A percentile compares a stretch with the other conserved stretches of the same genome.
phyloP scores from a whole-genome alignment of 1,140 invertebrate genomes.

The Caenorhabditis briggsae region DNA sequence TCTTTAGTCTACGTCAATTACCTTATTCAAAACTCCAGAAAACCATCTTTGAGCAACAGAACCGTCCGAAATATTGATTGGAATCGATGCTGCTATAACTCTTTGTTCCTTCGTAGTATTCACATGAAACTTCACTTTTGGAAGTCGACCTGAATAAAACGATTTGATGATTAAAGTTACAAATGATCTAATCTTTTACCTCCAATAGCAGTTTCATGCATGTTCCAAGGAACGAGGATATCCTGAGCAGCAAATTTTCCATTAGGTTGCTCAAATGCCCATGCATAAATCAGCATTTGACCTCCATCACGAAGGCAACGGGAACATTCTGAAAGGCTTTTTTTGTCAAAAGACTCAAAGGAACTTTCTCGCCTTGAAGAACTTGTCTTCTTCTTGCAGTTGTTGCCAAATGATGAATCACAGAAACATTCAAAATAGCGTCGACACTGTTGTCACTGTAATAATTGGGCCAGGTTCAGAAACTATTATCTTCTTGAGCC shows the following conservation, averaged over 20 bases:
- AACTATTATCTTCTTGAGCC: neutral
- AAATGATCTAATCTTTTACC: constrained; percentile 22
- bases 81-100: constrained; percentile 59
- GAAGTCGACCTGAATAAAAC: constrained; percentile 61
- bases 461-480: neutral
- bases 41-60: constrained; percentile 27
- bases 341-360: no score
- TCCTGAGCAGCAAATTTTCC: constrained; percentile 63
- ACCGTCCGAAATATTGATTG: constrained; percentile 59
- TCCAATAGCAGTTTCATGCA: constrained; percentile 65
- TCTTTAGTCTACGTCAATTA: neutral
- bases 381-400: constrained; percentile 57
- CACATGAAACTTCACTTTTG: constrained; percentile 64
- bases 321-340: constrained; percentile 28
- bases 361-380: constrained; percentile 21
- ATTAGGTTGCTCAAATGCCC: constrained; percentile 68
- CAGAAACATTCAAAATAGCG: constrained; percentile 64
- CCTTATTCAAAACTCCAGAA: constrained; percentile 51
- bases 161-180: neutral
- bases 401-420: constrained; percentile 64
- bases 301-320: constrained; percentile 60
- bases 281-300: constrained; percentile 63
- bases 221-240: constrained; percentile 66
- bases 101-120: constrained; percentile 67
- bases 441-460: constrained; percentile 57